These are phyloP conservation scores for Propithecus perrieri DNA, from an alignment of 2,797 vertebrate species.

Conservation along the genomic window DNA sequence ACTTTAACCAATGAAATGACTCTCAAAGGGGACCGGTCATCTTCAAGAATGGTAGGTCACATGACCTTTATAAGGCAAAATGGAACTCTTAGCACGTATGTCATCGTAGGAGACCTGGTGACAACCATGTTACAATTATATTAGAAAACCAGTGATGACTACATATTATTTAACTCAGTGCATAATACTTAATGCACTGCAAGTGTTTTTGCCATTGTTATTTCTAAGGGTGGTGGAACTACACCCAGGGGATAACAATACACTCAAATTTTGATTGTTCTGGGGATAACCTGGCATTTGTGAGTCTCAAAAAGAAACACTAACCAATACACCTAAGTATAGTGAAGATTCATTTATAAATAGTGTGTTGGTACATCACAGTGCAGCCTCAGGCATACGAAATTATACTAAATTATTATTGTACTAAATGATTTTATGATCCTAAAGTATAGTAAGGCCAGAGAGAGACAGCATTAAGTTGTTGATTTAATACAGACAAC, in stretches of 20 bases:
- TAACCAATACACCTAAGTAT: fast-evolving
- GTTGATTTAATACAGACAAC: background rate
- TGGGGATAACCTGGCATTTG: background rate
- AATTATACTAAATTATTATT: background rate
- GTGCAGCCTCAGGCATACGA: background rate
- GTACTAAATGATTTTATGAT: background rate
- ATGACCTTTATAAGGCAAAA: background rate
- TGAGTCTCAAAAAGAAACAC: background rate
- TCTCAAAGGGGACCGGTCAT: background rate
- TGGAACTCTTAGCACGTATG: background rate
- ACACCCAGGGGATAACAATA: background rate
- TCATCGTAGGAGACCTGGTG: background rate
- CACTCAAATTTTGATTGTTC: background rate
- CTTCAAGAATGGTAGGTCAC: background rate
- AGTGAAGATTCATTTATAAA: background rate
- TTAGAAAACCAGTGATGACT: background rate
- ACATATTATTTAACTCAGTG: background rate
- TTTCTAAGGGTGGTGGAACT: background rate
- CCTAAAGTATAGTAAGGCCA: background rate
- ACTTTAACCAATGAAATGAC: background rate
- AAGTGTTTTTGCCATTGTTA: background rate
- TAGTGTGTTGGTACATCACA: background rate
- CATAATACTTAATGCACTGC: background rate
- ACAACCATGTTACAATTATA: background rate
- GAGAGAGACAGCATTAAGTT: background rate